Conservation (phyloP, 2,888 invertebrate species). For the Xanthia icteritia region DNA sequence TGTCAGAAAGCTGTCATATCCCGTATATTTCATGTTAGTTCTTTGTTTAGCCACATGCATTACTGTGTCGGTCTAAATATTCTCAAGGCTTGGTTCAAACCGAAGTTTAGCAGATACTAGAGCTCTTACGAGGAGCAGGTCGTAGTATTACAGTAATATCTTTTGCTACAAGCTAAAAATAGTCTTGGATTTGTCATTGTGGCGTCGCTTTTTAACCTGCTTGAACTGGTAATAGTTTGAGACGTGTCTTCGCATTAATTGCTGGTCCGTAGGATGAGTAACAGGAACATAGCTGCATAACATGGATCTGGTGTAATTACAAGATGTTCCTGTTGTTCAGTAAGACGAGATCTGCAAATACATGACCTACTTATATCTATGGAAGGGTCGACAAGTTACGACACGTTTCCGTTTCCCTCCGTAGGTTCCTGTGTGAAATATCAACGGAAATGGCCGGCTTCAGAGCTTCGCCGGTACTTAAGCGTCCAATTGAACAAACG, state of each 20-base stretch:
- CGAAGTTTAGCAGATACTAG: constrained; percentile 52
- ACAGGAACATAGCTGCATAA: not conserved
- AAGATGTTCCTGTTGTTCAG: constrained; percentile 4
- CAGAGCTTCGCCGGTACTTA: constrained; percentile 81
- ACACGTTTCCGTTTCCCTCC: constrained; percentile 56
- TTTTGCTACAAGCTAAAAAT: constrained; percentile 2
- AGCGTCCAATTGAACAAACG: constrained; percentile 86
- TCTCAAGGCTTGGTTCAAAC: constrained; percentile 56
- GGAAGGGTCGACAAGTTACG: constrained; percentile 50
- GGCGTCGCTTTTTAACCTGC: not conserved
- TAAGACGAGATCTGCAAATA: not conserved
- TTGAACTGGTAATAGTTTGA: not conserved
- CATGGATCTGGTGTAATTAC: constrained; percentile 5
- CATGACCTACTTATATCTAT: constrained; percentile 19
- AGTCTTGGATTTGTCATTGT: not conserved
- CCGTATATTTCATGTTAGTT: constrained; percentile 14
- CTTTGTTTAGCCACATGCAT: constrained; percentile 1
- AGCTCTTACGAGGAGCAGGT: constrained; percentile 9
- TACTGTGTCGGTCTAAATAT: not conserved
- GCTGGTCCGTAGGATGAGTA: not conserved
- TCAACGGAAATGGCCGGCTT: constrained; percentile 82
- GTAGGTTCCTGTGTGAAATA: constrained; percentile 82
- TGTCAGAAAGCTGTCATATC: constrained; percentile 6
- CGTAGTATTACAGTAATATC: not conserved
- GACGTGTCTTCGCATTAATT: constrained; percentile 30